A percentile compares a stretch with the other conserved stretches of the same genome.
These are phyloP conservation scores for Regulus satrapa DNA, from an alignment of 2,113 vertebrate genomes.

Conservation along the genomic window DNA sequence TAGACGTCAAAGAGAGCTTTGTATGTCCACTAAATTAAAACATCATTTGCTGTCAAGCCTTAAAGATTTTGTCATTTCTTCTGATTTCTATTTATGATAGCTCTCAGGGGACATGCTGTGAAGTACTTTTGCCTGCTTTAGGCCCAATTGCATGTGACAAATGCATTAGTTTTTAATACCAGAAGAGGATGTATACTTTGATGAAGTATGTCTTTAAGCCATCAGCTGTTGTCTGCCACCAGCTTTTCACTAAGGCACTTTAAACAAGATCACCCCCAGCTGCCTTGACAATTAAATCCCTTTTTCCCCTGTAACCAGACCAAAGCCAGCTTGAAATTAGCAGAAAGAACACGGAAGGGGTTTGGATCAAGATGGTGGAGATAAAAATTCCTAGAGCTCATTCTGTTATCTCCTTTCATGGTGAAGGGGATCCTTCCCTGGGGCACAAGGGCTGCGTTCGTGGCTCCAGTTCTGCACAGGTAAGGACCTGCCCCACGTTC, in stretches of 20 bases:
- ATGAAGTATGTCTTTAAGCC: slow-evolving; percentile 11
- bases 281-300: not conserved
- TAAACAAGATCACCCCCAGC: not conserved
- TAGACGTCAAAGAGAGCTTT: slow-evolving; percentile 57
- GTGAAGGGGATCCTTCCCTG: not conserved
- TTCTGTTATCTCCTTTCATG: not conserved
- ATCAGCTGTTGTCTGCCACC: slow-evolving; percentile 14
- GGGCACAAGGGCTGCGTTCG: not conserved
- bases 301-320: not conserved
- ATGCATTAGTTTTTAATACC: slow-evolving; percentile 53
- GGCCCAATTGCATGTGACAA: slow-evolving; percentile 62
- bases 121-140: slow-evolving; percentile 43
- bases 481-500: not conserved
- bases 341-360: not conserved
- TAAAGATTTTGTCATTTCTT: slow-evolving; percentile 48
- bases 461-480: not conserved
- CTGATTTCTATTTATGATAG: slow-evolving; percentile 61
- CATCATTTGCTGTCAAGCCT: slow-evolving; percentile 43
- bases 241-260: not conserved
- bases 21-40: slow-evolving; percentile 53
- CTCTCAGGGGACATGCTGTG: slow-evolving; percentile 48
- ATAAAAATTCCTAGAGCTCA: not conserved
- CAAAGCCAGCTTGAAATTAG: not conserved
- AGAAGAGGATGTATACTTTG: slow-evolving; percentile 19
- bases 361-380: not conserved